Evolutionary conservation across 2,113 vertebrate species (phyloP), one percentile per base, ranked within the genome.

Genomic region (Ornithorhynchus anatinus): DNA sequence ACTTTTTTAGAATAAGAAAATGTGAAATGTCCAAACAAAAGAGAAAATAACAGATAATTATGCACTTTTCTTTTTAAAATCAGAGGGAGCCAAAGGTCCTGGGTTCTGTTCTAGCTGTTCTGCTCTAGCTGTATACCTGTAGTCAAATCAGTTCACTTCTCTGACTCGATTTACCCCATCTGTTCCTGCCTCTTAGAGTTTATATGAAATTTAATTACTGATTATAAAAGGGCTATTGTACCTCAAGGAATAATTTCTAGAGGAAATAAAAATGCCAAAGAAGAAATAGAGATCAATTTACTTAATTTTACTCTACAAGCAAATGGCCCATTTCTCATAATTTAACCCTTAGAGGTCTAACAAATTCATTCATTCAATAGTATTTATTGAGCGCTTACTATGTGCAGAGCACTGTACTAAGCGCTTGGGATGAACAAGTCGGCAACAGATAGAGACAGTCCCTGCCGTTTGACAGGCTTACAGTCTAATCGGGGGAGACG

Each of bases 11-110:
- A 59, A 56, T 43, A 59, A 77, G 20, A 2, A 36, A 5, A 10
- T n/a, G n/a, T n/a, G n/a, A n/a, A n/a, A n/a, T n/a, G n/a, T n/a
- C 66, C 22, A 54, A 73, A 69, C 10, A 59, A 67, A 58, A 19
- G 33, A 60, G 51, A 1, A 65, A 58, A 59, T 53, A 40, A 56
- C 15, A 27, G 37, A 36, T 54, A 39, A 74, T 19, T 32, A 44
- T 15, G 60, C 45, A 66, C 31, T 32, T 14, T 19, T 27, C 4
- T 23, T 3, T 27, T 61, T 65, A 39, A 16, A 61, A 65, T 65
- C 15, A 69, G 13, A 79, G 19, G 8, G 11, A 67, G 22, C n/a
- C n/a, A n/a, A n/a, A n/a, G n/a, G n/a, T n/a, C n/a, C n/a, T n/a
- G n/a, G n/a, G n/a, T n/a, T n/a, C n/a, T n/a, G n/a, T n/a, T n/a